Percentiles rank a stretch among this genome's conserved stretches.
phyloP scores from a whole-genome alignment of 2,797 vertebrate genomes.

The Tragopan temminckii region DNA sequence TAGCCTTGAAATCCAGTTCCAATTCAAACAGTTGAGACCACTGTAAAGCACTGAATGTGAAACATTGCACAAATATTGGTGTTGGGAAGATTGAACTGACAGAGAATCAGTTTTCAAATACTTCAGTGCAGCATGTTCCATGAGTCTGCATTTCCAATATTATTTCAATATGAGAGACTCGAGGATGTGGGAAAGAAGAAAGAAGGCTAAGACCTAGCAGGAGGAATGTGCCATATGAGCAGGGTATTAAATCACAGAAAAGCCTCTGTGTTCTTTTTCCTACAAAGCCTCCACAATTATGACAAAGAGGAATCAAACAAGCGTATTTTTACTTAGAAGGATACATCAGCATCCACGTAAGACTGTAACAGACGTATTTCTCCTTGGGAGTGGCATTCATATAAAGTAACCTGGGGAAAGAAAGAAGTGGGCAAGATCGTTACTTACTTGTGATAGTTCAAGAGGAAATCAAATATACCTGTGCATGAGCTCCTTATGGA shows the following conservation, averaged over 20 bases:
- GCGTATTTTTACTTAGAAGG: constrained; percentile 78
- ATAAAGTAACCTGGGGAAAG: constrained; percentile 92
- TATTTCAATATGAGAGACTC: neutral
- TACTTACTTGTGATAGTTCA: neutral
- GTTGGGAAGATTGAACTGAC: neutral
- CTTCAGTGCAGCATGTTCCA: neutral
- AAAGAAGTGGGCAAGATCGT: neutral
- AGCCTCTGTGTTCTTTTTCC: neutral
- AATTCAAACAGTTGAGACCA: neutral
- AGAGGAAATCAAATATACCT: neutral
- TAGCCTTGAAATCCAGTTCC: neutral
- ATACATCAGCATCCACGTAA: constrained; percentile 98
- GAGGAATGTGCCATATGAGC: neutral
- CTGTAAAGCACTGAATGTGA: neutral
- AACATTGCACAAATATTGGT: neutral
- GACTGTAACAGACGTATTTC: constrained; percentile 96
- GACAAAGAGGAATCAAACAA: neutral
- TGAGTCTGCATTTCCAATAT: neutral
- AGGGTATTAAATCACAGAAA: constrained; percentile 13
- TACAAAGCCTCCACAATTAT: neutral
- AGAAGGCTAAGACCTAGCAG: neutral
- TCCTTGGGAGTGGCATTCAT: constrained; percentile 98
- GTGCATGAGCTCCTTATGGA: neutral
- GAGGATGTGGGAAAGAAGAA: neutral
- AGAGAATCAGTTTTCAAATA: neutral